Evolutionary conservation across 2,797 vertebrate species (phyloP).

Genomic region (Chelmon rostratus): DNA sequence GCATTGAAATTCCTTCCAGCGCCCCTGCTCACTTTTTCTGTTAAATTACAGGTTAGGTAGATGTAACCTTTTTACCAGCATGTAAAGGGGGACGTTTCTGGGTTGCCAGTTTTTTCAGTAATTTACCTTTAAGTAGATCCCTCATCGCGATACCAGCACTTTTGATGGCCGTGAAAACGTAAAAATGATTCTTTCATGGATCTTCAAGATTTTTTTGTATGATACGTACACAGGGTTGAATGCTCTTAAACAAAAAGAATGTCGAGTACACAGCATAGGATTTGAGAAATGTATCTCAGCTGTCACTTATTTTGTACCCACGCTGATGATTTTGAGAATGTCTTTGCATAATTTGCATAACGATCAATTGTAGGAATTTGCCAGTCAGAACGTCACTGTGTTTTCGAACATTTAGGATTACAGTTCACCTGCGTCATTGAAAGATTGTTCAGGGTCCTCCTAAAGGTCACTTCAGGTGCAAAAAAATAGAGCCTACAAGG

Average conservation of each 20-base stretch:
- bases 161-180: slow-evolving; percentile 61
- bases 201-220: slow-evolving; percentile 68
- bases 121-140: slow-evolving; percentile 47
- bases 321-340: slow-evolving; percentile 72
- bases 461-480: slow-evolving; percentile 63
- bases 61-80: slow-evolving; percentile 60
- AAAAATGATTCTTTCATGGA: slow-evolving; percentile 54
- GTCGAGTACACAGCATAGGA: slow-evolving; percentile 59
- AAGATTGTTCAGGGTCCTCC: slow-evolving; percentile 62
- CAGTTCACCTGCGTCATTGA: slow-evolving; percentile 41
- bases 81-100: slow-evolving; percentile 53
- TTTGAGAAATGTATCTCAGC: slow-evolving; percentile 64
- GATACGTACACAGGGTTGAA: slow-evolving; percentile 74
- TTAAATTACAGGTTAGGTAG: slow-evolving; percentile 36
- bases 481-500: slow-evolving; percentile 51
- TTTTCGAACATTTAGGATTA: slow-evolving; percentile 62
- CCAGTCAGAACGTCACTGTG: slow-evolving; percentile 72
- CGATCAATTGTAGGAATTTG: slow-evolving; percentile 56
- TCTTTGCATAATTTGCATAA: slow-evolving; percentile 63
- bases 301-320: slow-evolving; percentile 66
- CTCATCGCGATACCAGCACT: slow-evolving; percentile 77
- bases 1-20: slow-evolving; percentile 9
- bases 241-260: slow-evolving; percentile 74
- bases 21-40: slow-evolving; percentile 38
- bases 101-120: slow-evolving; percentile 48